Evolutionary conservation across 2,888 invertebrate genomes (phyloP).

Genomic region (Agonopterix arenella): DNA sequence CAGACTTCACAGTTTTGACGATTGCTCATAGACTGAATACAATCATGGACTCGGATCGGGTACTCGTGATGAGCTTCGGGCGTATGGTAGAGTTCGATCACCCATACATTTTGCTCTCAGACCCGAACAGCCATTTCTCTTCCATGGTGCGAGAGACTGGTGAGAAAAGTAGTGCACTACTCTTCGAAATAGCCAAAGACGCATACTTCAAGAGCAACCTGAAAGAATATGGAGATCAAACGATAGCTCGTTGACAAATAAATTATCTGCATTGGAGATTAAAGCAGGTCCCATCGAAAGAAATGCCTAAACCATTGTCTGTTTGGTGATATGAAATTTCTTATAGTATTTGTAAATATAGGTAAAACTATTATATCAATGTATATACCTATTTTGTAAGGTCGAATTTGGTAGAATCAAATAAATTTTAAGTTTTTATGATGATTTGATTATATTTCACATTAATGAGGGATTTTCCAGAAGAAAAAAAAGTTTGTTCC

Average conservation of each 20-base stretch:
- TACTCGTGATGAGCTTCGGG: constrained; percentile 91
- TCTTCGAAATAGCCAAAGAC: constrained; percentile 49
- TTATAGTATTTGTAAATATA: too few relatives aligned
- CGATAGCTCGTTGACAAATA: background rate
- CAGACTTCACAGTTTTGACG: constrained; percentile 89
- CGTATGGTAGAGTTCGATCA: constrained; percentile 82
- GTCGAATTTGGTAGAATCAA: too few relatives aligned
- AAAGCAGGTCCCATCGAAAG: too few relatives aligned
- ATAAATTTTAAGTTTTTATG: too few relatives aligned
- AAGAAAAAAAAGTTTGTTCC: too few relatives aligned
- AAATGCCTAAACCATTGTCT: too few relatives aligned
- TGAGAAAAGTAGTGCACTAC: constrained; percentile 47
- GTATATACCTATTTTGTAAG: too few relatives aligned
- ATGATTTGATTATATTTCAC: too few relatives aligned
- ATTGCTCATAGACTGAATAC: constrained; percentile 94
- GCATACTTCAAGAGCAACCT: constrained; percentile 39
- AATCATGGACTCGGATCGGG: constrained; percentile 93
- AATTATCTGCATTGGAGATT: too few relatives aligned
- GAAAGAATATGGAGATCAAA: constrained; percentile 11
- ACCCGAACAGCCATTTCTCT: constrained; percentile 75
- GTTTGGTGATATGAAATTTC: too few relatives aligned
- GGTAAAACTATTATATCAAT: too few relatives aligned
- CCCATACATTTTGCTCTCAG: constrained; percentile 78
- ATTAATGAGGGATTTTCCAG: too few relatives aligned
- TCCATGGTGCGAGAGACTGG: constrained; percentile 84